Evolutionary conservation across 1,140 invertebrate species (phyloP).

Genomic region (Trichomalopsis sarcophagae): DNA sequence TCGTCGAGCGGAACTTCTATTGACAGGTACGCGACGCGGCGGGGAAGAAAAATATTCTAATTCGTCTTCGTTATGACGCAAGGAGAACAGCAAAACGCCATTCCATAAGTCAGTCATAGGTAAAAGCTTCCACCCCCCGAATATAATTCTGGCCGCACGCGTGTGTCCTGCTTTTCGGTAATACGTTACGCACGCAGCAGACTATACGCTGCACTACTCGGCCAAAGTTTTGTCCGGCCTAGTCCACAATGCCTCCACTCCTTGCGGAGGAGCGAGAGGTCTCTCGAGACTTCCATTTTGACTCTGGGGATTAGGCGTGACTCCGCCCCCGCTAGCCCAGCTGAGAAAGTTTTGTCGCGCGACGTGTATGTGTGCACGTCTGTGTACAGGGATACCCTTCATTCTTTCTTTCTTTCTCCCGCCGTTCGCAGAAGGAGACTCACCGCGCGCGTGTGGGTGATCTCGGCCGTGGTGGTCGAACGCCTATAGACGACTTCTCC

Average conservation of each 20-base stretch:
- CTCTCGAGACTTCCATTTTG: constrained; percentile 76
- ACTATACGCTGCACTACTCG: constrained; percentile 3
- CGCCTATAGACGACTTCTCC: constrained; percentile 70
- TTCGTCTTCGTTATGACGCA: background rate
- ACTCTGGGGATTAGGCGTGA: constrained; percentile 75
- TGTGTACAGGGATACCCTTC: constrained; percentile 15
- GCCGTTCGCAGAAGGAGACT: constrained; percentile 58
- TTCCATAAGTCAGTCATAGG: background rate
- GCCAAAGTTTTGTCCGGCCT: constrained; percentile 63
- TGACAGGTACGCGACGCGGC: constrained; percentile 22
- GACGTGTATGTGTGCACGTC: constrained; percentile 41
- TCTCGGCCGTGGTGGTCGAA: constrained; percentile 53
- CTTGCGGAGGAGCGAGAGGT: constrained; percentile 56
- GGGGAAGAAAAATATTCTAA: background rate
- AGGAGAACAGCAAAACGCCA: background rate
- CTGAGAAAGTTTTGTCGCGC: constrained; percentile 70
- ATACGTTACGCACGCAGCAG: constrained; percentile 61
- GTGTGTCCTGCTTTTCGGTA: constrained; percentile 56
- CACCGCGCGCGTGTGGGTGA: background rate
- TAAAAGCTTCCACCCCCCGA: background rate
- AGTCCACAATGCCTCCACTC: constrained; percentile 62
- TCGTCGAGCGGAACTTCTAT: constrained; percentile 43
- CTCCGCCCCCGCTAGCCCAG: constrained; percentile 67
- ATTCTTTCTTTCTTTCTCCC: constrained; percentile 46
- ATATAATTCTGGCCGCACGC: background rate